A percentile compares a stretch with the other conserved stretches of the same genome.
Conservation (phyloP, 2,797 vertebrate genomes). For the Sorex maritimensis region DNA sequence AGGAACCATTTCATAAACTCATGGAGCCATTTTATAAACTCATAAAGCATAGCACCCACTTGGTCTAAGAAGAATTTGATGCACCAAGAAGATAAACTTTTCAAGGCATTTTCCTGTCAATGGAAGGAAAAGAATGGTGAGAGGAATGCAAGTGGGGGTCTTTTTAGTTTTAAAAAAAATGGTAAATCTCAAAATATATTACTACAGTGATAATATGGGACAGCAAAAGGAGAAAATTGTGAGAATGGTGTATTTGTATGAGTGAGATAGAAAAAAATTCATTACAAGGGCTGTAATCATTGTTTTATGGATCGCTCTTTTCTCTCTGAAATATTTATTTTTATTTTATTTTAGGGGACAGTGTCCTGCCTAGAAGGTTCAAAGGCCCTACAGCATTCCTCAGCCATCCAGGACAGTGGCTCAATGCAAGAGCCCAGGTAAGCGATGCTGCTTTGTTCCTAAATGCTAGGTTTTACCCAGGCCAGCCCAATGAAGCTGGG, state of each 20-base stretch:
- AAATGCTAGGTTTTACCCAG: too few species aligned
- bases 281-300: accelerated
- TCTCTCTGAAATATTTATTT: constrained; percentile 38
- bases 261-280: background rate
- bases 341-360: background rate
- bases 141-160: background rate
- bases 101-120: background rate
- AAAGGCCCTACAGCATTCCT: too few species aligned
- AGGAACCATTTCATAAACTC: constrained; percentile 5
- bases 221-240: background rate
- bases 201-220: too few species aligned
- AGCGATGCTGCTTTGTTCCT: too few species aligned
- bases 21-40: background rate
- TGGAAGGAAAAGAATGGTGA: background rate
- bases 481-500: too few species aligned
- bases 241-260: background rate
- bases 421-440: too few species aligned
- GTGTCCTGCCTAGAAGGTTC: too few species aligned
- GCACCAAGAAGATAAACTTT: background rate
- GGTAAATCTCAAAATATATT: too few species aligned
- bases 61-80: constrained; percentile 17
- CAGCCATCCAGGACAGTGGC: too few species aligned
- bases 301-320: background rate
- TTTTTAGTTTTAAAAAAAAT: background rate
- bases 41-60: background rate